Evolutionary conservation across 2,888 invertebrate genomes (phyloP).

Genomic region (Camptogramma bilineatum): DNA sequence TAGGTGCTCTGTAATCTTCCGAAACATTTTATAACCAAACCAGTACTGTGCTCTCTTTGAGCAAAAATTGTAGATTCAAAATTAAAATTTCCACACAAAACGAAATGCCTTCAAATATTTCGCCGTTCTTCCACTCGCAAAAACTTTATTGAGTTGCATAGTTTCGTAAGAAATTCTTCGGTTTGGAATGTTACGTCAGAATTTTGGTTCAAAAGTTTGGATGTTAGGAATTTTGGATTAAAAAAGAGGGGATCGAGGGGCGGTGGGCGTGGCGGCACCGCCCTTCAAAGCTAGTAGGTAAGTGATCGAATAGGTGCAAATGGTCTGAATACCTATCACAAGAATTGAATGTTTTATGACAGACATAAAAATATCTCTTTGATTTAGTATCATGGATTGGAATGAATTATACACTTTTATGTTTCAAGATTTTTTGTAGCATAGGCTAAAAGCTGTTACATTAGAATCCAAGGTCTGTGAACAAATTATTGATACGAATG

Average conservation of each 20-base stretch:
- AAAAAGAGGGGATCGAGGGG: conserved; percentile 60
- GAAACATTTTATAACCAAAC: too few relatives aligned
- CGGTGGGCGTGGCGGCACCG: conserved; percentile 61
- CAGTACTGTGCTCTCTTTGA: too few relatives aligned
- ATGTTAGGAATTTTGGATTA: conserved; percentile 72
- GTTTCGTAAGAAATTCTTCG: conserved; percentile 55
- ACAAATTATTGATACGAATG: too few relatives aligned
- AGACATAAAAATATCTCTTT: conserved; percentile 15
- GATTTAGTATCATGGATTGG: neutral
- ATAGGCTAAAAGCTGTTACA: too few relatives aligned
- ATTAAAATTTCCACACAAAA: conserved; percentile 8
- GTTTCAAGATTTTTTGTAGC: neutral
- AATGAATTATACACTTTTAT: neutral
- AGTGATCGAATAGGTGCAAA: conserved; percentile 52
- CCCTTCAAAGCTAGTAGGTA: conserved; percentile 55
- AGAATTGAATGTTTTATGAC: conserved; percentile 13
- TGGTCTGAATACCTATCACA: conserved; percentile 37
- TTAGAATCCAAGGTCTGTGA: too few relatives aligned
- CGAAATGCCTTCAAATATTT: conserved; percentile 21
- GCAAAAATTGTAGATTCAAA: neutral
- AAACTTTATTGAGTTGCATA: conserved; percentile 53
- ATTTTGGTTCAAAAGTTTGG: conserved; percentile 64
- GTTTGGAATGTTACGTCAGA: conserved; percentile 63
- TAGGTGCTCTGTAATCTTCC: too few relatives aligned
- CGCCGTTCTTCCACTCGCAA: conserved; percentile 37